Percentiles rank a stretch among this genome's conserved stretches.
These are phyloP conservation scores for Craterocephalus amniculus DNA, from an alignment of 2,797 vertebrate species.

Conservation along the genomic window DNA sequence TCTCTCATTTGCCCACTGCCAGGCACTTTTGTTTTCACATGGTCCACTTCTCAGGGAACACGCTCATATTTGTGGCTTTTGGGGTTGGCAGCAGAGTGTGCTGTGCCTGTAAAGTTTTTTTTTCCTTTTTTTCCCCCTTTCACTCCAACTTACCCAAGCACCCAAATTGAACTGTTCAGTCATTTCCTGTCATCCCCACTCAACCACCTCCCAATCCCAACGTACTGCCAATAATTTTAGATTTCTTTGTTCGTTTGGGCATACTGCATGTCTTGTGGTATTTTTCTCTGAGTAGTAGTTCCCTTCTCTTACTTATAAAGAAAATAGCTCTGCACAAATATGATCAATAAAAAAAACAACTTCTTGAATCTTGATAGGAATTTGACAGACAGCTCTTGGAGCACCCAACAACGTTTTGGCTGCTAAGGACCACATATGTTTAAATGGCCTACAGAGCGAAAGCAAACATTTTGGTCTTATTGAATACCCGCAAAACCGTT, in stretches of 20 bases:
- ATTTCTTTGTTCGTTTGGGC: slow-evolving; percentile 46
- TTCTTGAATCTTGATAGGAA: slow-evolving; percentile 48
- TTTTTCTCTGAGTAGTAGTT: slow-evolving; percentile 24
- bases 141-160: slow-evolving; percentile 72
- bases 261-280: slow-evolving; percentile 34
- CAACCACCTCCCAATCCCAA: slow-evolving; percentile 53
- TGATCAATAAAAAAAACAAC: slow-evolving; percentile 26
- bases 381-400: slow-evolving; percentile 36
- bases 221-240: slow-evolving; percentile 64
- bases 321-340: slow-evolving; percentile 26
- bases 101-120: slow-evolving; percentile 69
- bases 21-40: slow-evolving; percentile 82
- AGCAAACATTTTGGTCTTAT: slow-evolving; percentile 72
- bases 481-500: slow-evolving; percentile 68
- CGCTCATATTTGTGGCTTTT: slow-evolving; percentile 83
- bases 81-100: slow-evolving; percentile 77
- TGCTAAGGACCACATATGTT: slow-evolving; percentile 58
- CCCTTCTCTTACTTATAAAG: slow-evolving; percentile 12
- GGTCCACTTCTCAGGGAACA: slow-evolving; percentile 81
- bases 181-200: slow-evolving; percentile 72
- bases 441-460: slow-evolving; percentile 69
- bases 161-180: slow-evolving; percentile 78
- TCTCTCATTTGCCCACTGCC: slow-evolving; percentile 72
- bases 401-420: slow-evolving; percentile 33
- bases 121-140: slow-evolving; percentile 33